Base-by-base conservation (phyloP, 1,140 invertebrate species). In the Bradynema listronoti region DNA sequence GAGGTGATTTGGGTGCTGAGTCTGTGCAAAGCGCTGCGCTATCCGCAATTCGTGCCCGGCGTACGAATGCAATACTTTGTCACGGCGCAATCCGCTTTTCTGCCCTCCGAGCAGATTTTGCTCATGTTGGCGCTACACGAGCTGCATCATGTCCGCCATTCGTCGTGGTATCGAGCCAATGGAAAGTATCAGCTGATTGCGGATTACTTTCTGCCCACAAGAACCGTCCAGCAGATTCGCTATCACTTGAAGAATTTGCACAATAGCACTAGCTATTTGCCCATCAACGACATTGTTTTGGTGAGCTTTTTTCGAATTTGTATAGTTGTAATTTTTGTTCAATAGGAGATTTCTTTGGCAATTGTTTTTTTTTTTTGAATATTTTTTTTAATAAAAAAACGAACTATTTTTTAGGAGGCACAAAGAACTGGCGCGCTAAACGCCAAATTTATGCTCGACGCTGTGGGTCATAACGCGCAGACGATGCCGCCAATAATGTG, bases 231-330 rank as follows among this genome's bases (percentile, higher is more conserved):
- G n/a, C 64, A 66, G 30, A 69, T 66, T 39, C 41, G 64, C 5
- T 71, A 66, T 66, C 61, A 71, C 45, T 25, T 66, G 30, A 65
- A 63, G 33, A 71, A 65, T 25, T 33, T 57, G 14, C n/a, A 60
- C 19, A 27, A 27, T 19, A 41, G 65, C 11, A 70, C 14, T 11
- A 14, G 11, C 6, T 19, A 46, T 2, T 36, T 45, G 7, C 60
- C 58, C 6, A 29, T 62, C 19, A 61, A 62, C 56, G 24, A 66
- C 33, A 65, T 62, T 14, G 45, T 66, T 9, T 33, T 66, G 11
- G 59, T 60, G 46, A 53, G 32, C 0, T 11, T 11, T 11, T 11
- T 14, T 2, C 24, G 11, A 30, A 30, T 56, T 19, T 55, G 29
- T 9, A 56, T 2, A 16, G 19, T 6, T 4, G 9, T 4, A 55